Evolutionary conservation across 2,888 invertebrate species (phyloP).

Genomic region (Crossocerus cetratus): DNA sequence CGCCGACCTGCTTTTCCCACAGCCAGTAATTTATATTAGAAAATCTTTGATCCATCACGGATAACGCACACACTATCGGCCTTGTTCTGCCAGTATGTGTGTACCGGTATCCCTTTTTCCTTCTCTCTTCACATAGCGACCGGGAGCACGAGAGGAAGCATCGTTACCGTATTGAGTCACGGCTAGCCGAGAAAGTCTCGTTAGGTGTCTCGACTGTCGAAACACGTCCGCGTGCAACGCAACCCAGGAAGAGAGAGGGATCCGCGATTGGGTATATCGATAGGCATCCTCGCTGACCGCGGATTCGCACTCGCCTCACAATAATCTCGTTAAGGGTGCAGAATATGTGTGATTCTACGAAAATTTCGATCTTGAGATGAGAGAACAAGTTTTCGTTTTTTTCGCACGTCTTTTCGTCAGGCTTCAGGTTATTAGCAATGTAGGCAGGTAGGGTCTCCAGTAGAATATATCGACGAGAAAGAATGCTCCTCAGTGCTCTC

Average conservation of each 20-base stretch:
- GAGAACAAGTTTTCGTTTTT: conserved; percentile 20
- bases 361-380: conserved; percentile 52
- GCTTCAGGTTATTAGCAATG: conserved; percentile 38
- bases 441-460: conserved; percentile 49
- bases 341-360: conserved; percentile 34
- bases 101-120: conserved; percentile 44
- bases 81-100: conserved; percentile 5
- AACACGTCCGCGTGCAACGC: conserved; percentile 13
- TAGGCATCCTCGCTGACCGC: conserved; percentile 49
- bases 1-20: conserved; percentile 3
- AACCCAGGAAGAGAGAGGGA: conserved; percentile 14
- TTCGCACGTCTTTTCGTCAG: conserved; percentile 32
- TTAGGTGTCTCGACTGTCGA: conserved; percentile 36
- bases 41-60: conserved; percentile 35
- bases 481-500: conserved; percentile 38
- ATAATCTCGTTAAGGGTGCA: conserved; percentile 63
- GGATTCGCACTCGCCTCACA: conserved; percentile 47
- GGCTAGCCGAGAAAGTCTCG: conserved; percentile 46
- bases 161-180: conserved; percentile 27
- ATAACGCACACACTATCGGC: conserved; percentile 27
- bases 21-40: conserved; percentile 12
- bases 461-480: conserved; percentile 52
- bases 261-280: conserved; percentile 56
- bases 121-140: too few species aligned
- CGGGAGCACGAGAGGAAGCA: conserved; percentile 3